Percentiles rank a stretch among this genome's conserved stretches.
phyloP scores from a whole-genome alignment of 1,140 invertebrate species.

The Hyles euphorbiae region DNA sequence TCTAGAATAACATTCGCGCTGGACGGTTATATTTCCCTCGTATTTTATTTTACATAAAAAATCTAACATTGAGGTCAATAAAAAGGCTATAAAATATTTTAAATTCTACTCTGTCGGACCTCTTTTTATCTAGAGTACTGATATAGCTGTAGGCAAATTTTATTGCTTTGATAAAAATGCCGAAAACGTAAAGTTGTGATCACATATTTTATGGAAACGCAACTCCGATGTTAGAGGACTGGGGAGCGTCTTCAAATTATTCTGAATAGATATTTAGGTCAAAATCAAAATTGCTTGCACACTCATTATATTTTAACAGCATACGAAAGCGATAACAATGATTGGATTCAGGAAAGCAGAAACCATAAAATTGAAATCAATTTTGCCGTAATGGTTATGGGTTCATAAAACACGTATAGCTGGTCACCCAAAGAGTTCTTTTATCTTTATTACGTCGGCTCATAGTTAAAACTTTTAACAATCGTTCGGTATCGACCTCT shows the following conservation, averaged over 20 bases:
- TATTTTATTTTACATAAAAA: too few species aligned
- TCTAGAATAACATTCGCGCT: too few species aligned
- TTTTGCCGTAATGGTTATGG: slow-evolving; percentile 70
- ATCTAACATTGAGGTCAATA: background rate
- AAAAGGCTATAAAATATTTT: slow-evolving; percentile 7
- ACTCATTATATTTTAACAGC: slow-evolving; percentile 14
- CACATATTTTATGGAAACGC: slow-evolving; percentile 2
- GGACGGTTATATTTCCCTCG: too few species aligned
- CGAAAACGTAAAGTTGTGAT: background rate
- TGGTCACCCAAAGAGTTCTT: slow-evolving; percentile 50
- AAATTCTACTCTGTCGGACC: slow-evolving; percentile 4
- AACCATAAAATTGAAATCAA: slow-evolving; percentile 74
- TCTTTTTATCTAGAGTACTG: slow-evolving; percentile 6
- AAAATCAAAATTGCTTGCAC: slow-evolving; percentile 30
- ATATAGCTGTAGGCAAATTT: slow-evolving; percentile 4
- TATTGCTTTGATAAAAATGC: slow-evolving; percentile 9
- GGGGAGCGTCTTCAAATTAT: too few species aligned
- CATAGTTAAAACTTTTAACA: slow-evolving; percentile 3
- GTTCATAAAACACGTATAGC: slow-evolving; percentile 63
- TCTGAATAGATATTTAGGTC: slow-evolving; percentile 27
- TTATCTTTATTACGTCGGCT: slow-evolving; percentile 46
- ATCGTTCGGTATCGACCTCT: background rate
- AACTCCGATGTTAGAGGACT: background rate
- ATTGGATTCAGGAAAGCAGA: slow-evolving; percentile 71
- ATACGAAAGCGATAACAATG: slow-evolving; percentile 68